Evolutionary conservation across 2,113 vertebrate species (phyloP).

Genomic region (Poicephalus meyeri): DNA sequence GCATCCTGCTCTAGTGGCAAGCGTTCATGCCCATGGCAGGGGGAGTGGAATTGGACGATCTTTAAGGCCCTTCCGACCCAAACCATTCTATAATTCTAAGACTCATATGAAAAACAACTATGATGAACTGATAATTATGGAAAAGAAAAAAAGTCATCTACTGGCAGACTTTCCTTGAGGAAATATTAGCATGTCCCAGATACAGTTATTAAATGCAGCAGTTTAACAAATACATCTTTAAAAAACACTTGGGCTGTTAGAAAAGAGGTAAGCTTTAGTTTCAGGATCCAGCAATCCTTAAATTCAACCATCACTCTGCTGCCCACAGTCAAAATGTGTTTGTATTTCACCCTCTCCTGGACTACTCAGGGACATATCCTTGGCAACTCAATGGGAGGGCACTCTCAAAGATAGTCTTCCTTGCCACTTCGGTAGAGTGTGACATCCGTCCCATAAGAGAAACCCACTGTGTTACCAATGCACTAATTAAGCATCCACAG

Average conservation of each 20-base stretch:
- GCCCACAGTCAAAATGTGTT: accelerated
- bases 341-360: background rate
- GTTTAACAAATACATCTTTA: background rate
- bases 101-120: background rate
- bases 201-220: background rate
- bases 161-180: background rate
- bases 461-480: background rate
- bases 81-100: background rate
- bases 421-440: background rate
- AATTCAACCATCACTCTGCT: background rate
- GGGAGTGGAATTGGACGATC: background rate
- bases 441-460: background rate
- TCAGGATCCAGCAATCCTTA: background rate
- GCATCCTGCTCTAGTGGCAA: background rate
- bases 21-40: background rate
- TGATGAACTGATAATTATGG: background rate
- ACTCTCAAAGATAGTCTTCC: background rate
- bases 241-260: background rate
- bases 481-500: background rate
- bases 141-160: background rate
- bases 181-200: background rate
- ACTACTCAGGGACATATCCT: background rate
- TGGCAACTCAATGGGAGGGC: background rate
- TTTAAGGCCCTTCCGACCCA: background rate
- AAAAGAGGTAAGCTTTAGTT: background rate